These are phyloP conservation scores for Myotis lucifugus DNA, from an alignment of 2,113 vertebrate species.

Conservation along the genomic window DNA sequence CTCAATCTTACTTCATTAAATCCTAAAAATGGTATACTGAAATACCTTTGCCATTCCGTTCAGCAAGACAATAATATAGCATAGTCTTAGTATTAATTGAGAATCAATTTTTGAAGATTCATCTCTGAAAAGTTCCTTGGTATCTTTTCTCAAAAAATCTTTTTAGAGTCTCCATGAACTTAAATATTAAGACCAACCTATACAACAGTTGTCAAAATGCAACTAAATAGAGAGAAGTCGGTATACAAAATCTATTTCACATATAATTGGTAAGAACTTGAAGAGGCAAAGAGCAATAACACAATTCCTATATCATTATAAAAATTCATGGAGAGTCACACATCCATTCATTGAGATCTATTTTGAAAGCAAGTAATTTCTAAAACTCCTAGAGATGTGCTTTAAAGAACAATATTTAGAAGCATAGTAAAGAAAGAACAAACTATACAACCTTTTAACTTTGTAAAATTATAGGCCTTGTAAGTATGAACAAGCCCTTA, in stretches of 20 bases:
- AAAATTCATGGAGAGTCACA: background rate
- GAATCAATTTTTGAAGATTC: background rate
- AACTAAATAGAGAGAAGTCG: background rate
- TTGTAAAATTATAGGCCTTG: background rate
- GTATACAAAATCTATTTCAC: background rate
- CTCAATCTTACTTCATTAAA: background rate
- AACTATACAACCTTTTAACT: background rate
- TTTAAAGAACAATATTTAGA: constrained; percentile 35
- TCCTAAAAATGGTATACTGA: background rate
- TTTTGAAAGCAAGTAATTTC: background rate
- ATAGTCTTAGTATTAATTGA: background rate
- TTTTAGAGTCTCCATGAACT: background rate
- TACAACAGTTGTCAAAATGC: background rate
- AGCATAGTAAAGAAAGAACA: background rate
- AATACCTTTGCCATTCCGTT: background rate
- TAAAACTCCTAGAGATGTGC: background rate
- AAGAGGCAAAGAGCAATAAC: background rate
- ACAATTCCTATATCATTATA: background rate
- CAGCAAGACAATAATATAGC: background rate
- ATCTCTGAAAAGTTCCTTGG: background rate
- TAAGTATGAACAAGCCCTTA: background rate
- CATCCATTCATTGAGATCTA: background rate
- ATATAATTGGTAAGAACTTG: background rate
- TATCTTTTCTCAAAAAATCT: background rate
- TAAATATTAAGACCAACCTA: constrained; percentile 26